Base-by-base conservation (phyloP, 2,113 vertebrate species). In the Brachyistius frenatus region DNA sequence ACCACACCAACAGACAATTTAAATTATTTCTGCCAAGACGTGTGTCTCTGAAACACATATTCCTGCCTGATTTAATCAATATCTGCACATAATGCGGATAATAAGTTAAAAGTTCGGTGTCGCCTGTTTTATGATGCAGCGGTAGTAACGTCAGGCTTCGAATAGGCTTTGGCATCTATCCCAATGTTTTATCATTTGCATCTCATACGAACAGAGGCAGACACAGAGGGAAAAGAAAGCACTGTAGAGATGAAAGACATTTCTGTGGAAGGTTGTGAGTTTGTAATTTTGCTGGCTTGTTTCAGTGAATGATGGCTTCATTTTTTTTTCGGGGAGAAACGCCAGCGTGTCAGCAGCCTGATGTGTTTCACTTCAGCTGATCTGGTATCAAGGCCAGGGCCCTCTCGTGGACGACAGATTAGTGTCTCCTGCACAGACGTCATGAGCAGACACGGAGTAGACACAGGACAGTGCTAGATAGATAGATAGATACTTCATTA, bases 281-380 rank as follows among this genome's bases (percentile, higher is more conserved):
- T 85, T 81, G 84, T 88, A 87, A 88, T 92, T 89, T 85, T 82
- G 66, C 62, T 64, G 50, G 78, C 81, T 76, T 33, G 56, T 84
- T 77, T 57, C 72, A 5, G 64, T 86, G 88, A 94, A 73, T 88
- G 91, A 93, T 92, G 86, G 86, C 85, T 91, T 91, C 83, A 90
- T 93, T 88, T 86, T 88, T 87, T 47, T 60, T 77, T 84, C 69
- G 8, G 65, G 75, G 81, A 89, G 83, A 88, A 88, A 83, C 35
- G 58, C 81, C 49, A 72, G 80, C 55, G 36, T 90, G 78, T 89
- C 86, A 89, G 87, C 72, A 73, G 79, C 68, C 70, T 80, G 81
- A 88, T 87, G 78, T 74, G 84, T 88, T 90, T 90, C 88, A 80
- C 83, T 88, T 82, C 78, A 88, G 81, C 79, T 87, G 87, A 88